phyloP scores from a whole-genome alignment of 2,113 vertebrate genomes.

The Burhinus oedicnemus region DNA sequence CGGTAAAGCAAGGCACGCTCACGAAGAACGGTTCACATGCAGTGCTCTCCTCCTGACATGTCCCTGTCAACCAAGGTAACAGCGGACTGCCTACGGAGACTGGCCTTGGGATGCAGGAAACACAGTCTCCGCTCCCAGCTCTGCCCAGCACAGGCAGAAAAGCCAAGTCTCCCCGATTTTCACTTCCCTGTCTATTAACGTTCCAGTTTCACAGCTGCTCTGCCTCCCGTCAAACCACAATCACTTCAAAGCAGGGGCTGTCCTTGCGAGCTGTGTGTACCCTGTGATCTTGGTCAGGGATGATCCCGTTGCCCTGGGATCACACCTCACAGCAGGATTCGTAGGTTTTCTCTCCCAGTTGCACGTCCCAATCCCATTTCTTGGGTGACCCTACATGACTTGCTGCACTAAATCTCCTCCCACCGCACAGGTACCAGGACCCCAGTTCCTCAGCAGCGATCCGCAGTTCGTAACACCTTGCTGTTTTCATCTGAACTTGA shows the following conservation, averaged over 20 bases:
- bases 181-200: background rate
- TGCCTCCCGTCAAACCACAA: background rate
- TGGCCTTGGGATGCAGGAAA: background rate
- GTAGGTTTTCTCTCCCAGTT: background rate
- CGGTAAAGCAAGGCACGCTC: background rate
- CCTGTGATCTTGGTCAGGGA: background rate
- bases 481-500: background rate
- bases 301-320: rapidly evolving
- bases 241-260: background rate
- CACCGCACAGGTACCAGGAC: rapidly evolving
- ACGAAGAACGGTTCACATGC: rapidly evolving
- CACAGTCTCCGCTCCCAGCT: background rate
- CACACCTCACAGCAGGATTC: background rate
- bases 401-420: too few relatives aligned
- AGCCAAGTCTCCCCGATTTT: background rate
- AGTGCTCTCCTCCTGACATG: background rate
- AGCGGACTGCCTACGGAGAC: rapidly evolving
- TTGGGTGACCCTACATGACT: rapidly evolving
- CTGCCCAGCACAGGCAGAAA: background rate
- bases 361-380: background rate
- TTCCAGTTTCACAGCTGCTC: background rate
- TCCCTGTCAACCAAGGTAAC: too few relatives aligned
- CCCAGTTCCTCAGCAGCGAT: background rate
- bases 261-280: too few relatives aligned
- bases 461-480: rapidly evolving